Evolutionary conservation across 35 echinoderm and acorn worm species (phyloP), one percentile per base, ranked within the genome.

Genomic region (Apostichopus japonicus): DNA sequence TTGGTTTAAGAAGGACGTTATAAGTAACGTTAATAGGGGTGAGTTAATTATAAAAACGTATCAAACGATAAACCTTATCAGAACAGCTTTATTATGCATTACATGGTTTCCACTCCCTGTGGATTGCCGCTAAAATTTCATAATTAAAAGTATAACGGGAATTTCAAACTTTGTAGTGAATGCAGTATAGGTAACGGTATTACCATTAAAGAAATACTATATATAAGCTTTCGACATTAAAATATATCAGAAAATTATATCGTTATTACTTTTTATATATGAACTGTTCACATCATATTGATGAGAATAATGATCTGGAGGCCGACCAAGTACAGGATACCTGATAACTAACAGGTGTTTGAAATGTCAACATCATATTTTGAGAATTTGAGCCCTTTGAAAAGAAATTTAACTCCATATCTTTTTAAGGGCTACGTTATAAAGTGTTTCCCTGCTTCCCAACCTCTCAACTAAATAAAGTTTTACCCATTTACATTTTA

Each of bases 401-500:
- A 79, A 4, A 79, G 5, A 10, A 79, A 23, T 51, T 79, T 79
- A 5, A 23, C 8, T 23, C 15, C 77, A 79, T 51, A 79, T 4
- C 10, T 79, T 51, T 51, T 23, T 79, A 4, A 51, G 77, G 44
- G 77, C 44, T 27, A 24, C 23, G 23, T 79, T 23, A 24, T 22
- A 79, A 6, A 79, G 9, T 51, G 44, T 6, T 79, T 79, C 24
- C 16, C 77, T 33, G 11, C 23, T 6, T 11, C 25, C 44, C 23
- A 6, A 5, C 19, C 44, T 19, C 5, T 79, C 77, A 79, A 22
- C 22, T 27, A 79, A 79, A 79, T 79, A 79, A 11, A 79, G 9
- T 79, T 19, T 79, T 24, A 79, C 77, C 77, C 77, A 79, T 23
- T 79, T 79, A 79, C n/a, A 79, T 11, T 25, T 23, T 79, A 79